Percentiles rank a stretch among this genome's conserved stretches.
Conservation (phyloP, 2,113 vertebrate species). For the Podarcis cretensis region DNA sequence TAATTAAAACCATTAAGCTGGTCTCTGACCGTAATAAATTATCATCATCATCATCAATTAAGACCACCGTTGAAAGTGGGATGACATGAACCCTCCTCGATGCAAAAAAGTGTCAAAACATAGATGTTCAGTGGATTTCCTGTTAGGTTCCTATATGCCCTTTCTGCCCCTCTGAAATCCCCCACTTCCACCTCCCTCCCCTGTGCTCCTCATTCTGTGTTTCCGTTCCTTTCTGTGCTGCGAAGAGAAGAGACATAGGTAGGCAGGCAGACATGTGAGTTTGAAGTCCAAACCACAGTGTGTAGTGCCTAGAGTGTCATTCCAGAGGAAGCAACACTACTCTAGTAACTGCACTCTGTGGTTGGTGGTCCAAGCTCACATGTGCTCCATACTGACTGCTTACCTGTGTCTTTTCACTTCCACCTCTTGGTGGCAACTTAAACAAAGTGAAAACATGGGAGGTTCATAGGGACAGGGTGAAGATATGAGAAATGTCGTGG, state of each 20-base stretch:
- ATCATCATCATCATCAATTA: not conserved
- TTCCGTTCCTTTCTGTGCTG: not conserved
- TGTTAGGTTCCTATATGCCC: not conserved
- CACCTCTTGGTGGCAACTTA: not conserved
- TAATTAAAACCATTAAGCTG: not conserved
- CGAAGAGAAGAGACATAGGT: not conserved
- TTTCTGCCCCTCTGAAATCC: not conserved
- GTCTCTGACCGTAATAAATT: too few species aligned
- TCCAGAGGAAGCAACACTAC: not conserved
- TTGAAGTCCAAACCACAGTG: not conserved
- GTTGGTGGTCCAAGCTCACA: not conserved
- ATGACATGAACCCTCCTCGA: not conserved
- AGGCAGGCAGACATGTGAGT: not conserved
- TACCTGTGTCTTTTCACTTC: not conserved
- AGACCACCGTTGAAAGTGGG: not conserved
- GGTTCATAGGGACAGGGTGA: not conserved
- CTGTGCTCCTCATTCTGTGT: not conserved
- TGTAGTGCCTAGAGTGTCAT: not conserved
- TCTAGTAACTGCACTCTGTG: not conserved
- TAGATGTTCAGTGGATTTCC: conserved; percentile 19
- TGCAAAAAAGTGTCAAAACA: conserved; percentile 3
- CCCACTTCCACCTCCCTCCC: too few species aligned
- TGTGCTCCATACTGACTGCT: not conserved
- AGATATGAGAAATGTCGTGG: not conserved
- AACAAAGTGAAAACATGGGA: not conserved